phyloP scores from a whole-genome alignment of 2,888 invertebrate species.

The Thereva nobilitata region DNA sequence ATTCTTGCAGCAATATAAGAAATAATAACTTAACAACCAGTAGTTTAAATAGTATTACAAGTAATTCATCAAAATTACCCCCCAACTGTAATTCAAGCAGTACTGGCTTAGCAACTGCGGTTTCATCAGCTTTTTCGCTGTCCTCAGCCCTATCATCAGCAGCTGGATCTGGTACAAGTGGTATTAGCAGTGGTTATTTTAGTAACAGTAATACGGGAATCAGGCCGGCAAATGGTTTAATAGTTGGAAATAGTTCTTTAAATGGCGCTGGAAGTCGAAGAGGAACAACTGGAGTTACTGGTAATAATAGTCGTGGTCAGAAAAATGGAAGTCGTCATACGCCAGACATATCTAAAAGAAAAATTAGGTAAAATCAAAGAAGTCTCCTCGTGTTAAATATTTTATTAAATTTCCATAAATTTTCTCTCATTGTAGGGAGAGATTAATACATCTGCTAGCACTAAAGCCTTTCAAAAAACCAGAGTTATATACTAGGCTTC shows the following conservation, averaged over 20 bases:
- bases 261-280: slow-evolving; percentile 34
- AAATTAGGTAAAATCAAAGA: slow-evolving; percentile 67
- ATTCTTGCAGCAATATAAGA: slow-evolving; percentile 23
- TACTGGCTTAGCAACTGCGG: slow-evolving; percentile 10
- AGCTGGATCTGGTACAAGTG: slow-evolving; percentile 48
- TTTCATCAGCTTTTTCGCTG: slow-evolving; percentile 48
- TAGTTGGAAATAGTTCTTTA: slow-evolving; percentile 26
- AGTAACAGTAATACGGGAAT: slow-evolving; percentile 37
- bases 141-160: slow-evolving; percentile 51
- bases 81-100: slow-evolving; percentile 27
- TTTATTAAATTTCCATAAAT: slow-evolving; percentile 7
- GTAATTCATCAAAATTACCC: slow-evolving; percentile 26
- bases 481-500: slow-evolving; percentile 81
- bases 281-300: slow-evolving; percentile 31
- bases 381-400: slow-evolving; percentile 36
- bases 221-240: slow-evolving; percentile 37
- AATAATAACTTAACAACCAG: slow-evolving; percentile 21
- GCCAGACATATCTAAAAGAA: slow-evolving; percentile 73
- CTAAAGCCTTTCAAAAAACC: slow-evolving; percentile 92
- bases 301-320: slow-evolving; percentile 25
- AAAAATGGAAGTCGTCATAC: slow-evolving; percentile 58
- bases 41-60: slow-evolving; percentile 22
- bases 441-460: slow-evolving; percentile 92
- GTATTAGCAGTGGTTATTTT: slow-evolving; percentile 51
- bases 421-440: slow-evolving; percentile 65